phyloP scores from a whole-genome alignment of 2,888 invertebrate genomes.

The Coecobrya sp. region DNA sequence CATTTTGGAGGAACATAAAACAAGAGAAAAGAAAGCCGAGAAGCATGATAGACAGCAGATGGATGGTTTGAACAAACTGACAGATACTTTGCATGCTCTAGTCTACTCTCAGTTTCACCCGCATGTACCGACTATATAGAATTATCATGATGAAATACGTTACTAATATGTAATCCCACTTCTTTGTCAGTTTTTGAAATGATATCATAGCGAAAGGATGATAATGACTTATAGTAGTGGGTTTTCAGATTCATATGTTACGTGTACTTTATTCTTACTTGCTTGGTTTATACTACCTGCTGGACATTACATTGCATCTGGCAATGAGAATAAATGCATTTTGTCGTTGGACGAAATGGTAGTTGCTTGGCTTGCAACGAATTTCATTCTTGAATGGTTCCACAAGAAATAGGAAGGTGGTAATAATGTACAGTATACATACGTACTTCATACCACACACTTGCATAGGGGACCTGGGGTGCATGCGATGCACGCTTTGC shows the following conservation, averaged over 20 bases:
- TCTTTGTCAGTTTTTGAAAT: conserved; percentile 1
- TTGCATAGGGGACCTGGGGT: not conserved
- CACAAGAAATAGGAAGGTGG: conserved; percentile 15
- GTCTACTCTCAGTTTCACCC: conserved; percentile 37
- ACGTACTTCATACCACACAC: not conserved
- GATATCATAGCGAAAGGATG: not conserved
- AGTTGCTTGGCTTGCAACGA: conserved; percentile 44
- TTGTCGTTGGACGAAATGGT: not conserved
- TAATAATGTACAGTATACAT: conserved; percentile 4
- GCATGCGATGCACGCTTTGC: conserved; percentile 13
- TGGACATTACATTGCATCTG: conserved; percentile 53
- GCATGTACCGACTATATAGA: not conserved
- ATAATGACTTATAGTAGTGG: not conserved
- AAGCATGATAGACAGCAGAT: conserved; percentile 55
- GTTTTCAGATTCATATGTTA: not conserved
- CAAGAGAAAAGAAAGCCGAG: not conserved
- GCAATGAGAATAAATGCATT: conserved; percentile 1
- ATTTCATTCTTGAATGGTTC: conserved; percentile 70
- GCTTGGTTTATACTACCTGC: not conserved
- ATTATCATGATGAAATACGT: conserved; percentile 26
- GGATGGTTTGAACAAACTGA: conserved; percentile 55
- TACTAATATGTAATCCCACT: conserved; percentile 5
- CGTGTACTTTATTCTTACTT: not conserved
- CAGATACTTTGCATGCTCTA: conserved; percentile 56
- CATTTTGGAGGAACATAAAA: not conserved